Evolutionary conservation across 2,113 vertebrate genomes (phyloP).

Genomic region (Panthera tigris): DNA sequence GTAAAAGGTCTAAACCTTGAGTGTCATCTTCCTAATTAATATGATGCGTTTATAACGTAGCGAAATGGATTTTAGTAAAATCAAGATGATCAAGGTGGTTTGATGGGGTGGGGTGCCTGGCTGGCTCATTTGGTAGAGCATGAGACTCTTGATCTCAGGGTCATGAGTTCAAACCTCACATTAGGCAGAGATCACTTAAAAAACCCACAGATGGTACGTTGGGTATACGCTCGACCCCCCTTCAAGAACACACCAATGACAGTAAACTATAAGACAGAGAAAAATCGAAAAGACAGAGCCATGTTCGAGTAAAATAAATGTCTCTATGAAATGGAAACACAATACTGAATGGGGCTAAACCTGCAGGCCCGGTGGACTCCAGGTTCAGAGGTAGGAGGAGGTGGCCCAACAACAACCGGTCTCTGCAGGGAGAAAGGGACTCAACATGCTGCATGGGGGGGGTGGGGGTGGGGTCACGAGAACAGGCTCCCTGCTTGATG

Average conservation of each 20-base stretch:
- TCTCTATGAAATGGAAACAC: neutral
- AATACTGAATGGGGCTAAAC: neutral
- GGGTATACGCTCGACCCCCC: neutral
- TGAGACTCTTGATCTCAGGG: neutral
- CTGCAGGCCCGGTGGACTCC: neutral
- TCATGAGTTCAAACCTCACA: neutral
- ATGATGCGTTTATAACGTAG: neutral
- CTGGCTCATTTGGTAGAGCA: neutral
- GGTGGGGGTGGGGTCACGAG: neutral
- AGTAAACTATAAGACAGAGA: neutral
- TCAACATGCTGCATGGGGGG: neutral
- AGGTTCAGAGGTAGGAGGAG: neutral
- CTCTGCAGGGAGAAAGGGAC: neutral
- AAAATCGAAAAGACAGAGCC: neutral
- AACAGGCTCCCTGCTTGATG: neutral
- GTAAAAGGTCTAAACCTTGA: neutral
- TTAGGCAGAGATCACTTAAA: neutral
- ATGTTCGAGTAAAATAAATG: neutral
- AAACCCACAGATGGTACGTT: neutral
- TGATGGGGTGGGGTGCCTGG: neutral
- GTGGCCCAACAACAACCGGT: accelerated
- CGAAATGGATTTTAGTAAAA: neutral
- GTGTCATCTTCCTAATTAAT: neutral
- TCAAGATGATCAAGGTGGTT: neutral
- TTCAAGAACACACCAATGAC: neutral